These are phyloP conservation scores for Notothenia coriiceps DNA, from an alignment of 2,113 vertebrate genomes.

Conservation along the genomic window DNA sequence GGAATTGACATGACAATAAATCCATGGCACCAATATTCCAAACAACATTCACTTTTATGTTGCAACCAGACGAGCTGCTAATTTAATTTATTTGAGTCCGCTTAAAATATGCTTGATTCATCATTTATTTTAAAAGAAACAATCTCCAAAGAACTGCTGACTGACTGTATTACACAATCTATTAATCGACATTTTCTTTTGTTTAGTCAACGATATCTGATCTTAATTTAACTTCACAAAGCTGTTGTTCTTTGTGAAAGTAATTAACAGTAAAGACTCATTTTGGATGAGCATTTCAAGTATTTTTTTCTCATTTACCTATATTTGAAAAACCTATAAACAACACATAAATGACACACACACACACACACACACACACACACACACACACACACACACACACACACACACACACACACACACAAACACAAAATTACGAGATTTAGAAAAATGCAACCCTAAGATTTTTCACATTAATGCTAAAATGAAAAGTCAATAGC, in stretches of 20 bases:
- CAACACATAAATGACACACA: too few species aligned
- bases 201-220: not conserved
- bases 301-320: too few species aligned
- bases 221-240: not conserved
- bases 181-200: not conserved
- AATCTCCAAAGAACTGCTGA: constrained; percentile 1
- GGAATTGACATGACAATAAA: constrained; percentile 24
- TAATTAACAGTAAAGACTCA: too few species aligned
- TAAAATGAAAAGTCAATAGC: too few species aligned
- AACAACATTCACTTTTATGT: not conserved
- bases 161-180: not conserved
- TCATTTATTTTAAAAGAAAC: not conserved
- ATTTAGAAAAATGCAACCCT: too few species aligned
- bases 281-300: too few species aligned
- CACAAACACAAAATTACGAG: too few species aligned
- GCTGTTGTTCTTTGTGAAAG: not conserved
- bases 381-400: too few species aligned
- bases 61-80: not conserved
- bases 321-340: too few species aligned
- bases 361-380: too few species aligned
- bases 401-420: too few species aligned
- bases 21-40: not conserved
- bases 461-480: too few species aligned
- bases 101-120: not conserved
- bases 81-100: not conserved